Percentiles rank a stretch among this genome's conserved stretches.
Conservation (phyloP, 2,113 vertebrate species). For the Boulengerochromis microlepis region DNA sequence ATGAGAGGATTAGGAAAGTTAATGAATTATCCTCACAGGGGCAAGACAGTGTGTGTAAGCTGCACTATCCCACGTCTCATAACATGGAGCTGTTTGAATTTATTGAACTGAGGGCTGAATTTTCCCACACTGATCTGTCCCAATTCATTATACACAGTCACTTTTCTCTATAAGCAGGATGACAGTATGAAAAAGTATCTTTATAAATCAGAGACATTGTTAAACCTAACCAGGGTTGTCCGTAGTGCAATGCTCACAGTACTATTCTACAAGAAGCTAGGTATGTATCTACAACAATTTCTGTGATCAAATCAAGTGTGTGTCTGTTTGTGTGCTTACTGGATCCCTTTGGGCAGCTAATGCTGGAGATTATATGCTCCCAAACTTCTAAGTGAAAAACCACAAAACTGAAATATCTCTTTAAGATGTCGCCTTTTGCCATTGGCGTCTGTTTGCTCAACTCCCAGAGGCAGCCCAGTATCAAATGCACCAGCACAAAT, state of each 20-base stretch:
- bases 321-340: neutral
- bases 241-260: neutral
- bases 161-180: conserved; percentile 28
- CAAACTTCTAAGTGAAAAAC: conserved; percentile 58
- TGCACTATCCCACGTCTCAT: conserved; percentile 69
- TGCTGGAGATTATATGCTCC: conserved; percentile 31
- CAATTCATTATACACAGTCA: conserved; percentile 43
- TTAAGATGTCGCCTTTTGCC: conserved; percentile 48
- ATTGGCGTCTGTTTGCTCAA: conserved; percentile 59
- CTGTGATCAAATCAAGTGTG: conserved; percentile 30
- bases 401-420: conserved; percentile 56
- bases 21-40: conserved; percentile 71
- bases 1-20: conserved; percentile 70
- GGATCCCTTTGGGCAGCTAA: conserved; percentile 33
- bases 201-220: conserved; percentile 17
- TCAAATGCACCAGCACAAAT: conserved; percentile 77
- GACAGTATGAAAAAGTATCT: conserved; percentile 48
- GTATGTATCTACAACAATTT: neutral
- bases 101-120: conserved; percentile 63
- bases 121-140: conserved; percentile 68
- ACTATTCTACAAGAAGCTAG: neutral
- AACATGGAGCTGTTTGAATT: conserved; percentile 65
- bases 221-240: neutral
- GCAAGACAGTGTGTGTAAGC: conserved; percentile 63
- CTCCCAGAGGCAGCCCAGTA: conserved; percentile 42